Base-by-base conservation (phyloP, 2,113 vertebrate species). In the Rhinolophus ferrumequinum region DNA sequence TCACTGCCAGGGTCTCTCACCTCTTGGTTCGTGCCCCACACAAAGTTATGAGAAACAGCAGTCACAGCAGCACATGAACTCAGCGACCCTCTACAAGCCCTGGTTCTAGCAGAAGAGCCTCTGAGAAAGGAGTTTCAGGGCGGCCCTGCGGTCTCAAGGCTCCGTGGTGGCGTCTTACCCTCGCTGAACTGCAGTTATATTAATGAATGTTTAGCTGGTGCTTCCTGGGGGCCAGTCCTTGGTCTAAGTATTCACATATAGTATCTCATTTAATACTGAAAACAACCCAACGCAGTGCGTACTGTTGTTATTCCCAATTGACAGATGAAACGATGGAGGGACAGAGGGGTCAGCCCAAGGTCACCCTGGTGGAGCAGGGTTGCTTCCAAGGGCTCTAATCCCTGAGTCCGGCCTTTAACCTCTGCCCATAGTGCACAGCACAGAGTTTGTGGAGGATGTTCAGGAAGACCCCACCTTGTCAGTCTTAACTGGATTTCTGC, bases 391-490 rank as follows among this genome's bases (percentile, higher is more conserved):
- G 18, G 12, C 1, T 67, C 73, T 6, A n/a, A 13, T 28, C 33
- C 33, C 52, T 26, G 38, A 12, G 47, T 60, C 70, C 19, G n/a
- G 38, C 47, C 33, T 47, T 88, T 38, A 33, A 44, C 26, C 3
- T 79, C 41, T 54, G 19, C 47, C 41, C 28, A 2, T 3, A 0
- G 58, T 4, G 13, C 26, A 5, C 38, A 66, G 76, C 10, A 6
- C 0, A 0, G 16, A 73, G 12, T 70, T 44, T 50, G 56, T 52
- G 9, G n/a, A 88, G 4, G 30, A 19, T 0, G 0, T 22, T 56
- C 41, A 56, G 47, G 69, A 33, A 80, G 15, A 22, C 22, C 66
- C 30, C 21, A 16, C 21, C 54, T 26, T 35, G 22, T 10, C 44
- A 28, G 1, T 33, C 60, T 10, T 6, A 52, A 8, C 62, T 58